Base-by-base conservation (phyloP, 1,140 invertebrate genomes). In the Platyura marginata region DNA sequence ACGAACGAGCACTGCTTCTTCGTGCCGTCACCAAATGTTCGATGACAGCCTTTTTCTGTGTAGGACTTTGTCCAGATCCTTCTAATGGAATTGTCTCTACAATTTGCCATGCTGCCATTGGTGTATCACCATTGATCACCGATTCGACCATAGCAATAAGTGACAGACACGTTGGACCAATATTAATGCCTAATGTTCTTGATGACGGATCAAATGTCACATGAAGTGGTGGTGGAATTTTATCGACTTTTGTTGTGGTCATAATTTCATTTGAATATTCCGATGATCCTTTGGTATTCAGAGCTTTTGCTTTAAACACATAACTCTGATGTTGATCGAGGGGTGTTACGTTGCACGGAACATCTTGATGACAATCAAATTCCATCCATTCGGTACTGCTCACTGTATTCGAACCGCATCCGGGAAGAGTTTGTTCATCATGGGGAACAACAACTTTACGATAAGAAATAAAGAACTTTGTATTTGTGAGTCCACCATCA, bases 271-370 rank as follows among this genome's bases (percentile, higher is more conserved):
- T 79, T 0, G 87, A 90, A 54, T 81, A 87, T 43, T 85, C 79
- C 21, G 84, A 88, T 39, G 76, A 74, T 9, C 82, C 84, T 56
- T 84, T 84, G 0, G 79, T 78, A 53, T 90, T 92, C 43, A 81
- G 70, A 0, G 86, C 86, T 64, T 86, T 86, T 18, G 89, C 76
- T 72, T 84, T 85, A 55, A 89, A 87, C 0, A 75, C 65, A 52
- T 88, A 90, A 8, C 69, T 75, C 50, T 82, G 81, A 54, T 89
- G 81, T 51, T 90, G 85, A 9, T 87, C 79, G 2, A 92, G 63
- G 20, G 73, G 67, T 0, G 77, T 80, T 0, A 93, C 78, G 54
- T 88, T 88, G 59, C 90, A 94, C 1, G 87, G 87, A 51, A 89
- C 87, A 21, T 76, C 74, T 15, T 74, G 67, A 23, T 81, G 76